Conservation (phyloP, 2,113 vertebrate genomes). For the Paedocypris sp. region DNA sequence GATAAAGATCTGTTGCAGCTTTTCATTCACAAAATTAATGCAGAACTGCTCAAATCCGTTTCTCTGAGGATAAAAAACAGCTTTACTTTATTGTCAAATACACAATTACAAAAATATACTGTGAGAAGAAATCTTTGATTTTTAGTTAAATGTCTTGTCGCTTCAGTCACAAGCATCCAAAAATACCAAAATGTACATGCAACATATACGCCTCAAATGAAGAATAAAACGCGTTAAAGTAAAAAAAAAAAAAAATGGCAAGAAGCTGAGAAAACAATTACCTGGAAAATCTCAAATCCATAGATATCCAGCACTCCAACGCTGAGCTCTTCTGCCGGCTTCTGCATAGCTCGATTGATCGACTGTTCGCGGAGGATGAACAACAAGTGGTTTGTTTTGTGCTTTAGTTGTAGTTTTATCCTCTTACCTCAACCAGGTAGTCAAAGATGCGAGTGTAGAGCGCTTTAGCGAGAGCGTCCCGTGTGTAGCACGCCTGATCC, state of each 20-base stretch:
- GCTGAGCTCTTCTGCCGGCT: conserved; percentile 82
- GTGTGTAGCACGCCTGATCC: conserved; percentile 85
- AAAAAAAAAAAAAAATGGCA: too few relatives aligned
- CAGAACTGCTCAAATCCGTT: conserved; percentile 98
- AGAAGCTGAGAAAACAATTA: conserved; percentile 34
- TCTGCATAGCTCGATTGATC: conserved; percentile 88
- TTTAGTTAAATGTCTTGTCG: too few relatives aligned
- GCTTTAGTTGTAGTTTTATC: background rate
- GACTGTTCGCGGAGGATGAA: conserved; percentile 53
- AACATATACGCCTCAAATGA: too few relatives aligned
- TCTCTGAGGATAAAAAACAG: conserved; percentile 54
- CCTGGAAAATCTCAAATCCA: conserved; percentile 97
- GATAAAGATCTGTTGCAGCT: conserved; percentile 97
- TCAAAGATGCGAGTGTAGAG: conserved; percentile 84
- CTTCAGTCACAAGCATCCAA: too few relatives aligned
- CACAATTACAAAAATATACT: background rate
- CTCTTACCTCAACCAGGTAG: conserved; percentile 83
- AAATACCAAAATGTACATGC: too few relatives aligned
- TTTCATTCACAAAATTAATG: conserved; percentile 98
- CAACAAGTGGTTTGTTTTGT: background rate
- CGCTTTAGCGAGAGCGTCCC: conserved; percentile 87
- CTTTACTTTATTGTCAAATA: background rate
- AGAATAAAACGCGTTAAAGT: too few relatives aligned
- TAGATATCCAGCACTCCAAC: conserved; percentile 93
- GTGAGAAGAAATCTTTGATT: too few relatives aligned